Base-by-base conservation (phyloP, 2,797 vertebrate genomes). In the Sebastes wilsoni region DNA sequence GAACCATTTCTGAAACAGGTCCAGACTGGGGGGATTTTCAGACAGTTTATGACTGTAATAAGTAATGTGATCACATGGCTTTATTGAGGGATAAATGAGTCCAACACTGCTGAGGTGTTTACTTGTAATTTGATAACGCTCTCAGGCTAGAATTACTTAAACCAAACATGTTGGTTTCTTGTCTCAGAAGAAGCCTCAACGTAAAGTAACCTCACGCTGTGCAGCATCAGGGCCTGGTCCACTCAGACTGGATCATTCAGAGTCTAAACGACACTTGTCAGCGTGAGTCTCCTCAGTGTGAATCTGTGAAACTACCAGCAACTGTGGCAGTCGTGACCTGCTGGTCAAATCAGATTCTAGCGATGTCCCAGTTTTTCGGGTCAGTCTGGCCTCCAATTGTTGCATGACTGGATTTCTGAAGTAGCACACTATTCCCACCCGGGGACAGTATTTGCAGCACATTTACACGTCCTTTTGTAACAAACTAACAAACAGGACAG, bases 261-360 rank as follows among this genome's bases (percentile, higher is more conserved):
- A 64, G 55, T 72, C 66, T 14, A 13, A 61, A 75, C 23, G 25
- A 72, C 54, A 67, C 60, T 61, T 67, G 28, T 71, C 65, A 66
- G 61, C 18, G 11, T 34, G 59, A 56, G 56, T 68, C 58, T 80
- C 49, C 27, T 64, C 72, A 36, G 67, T 25, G 66, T 42, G 36
- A 83, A 66, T 38, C 32, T 13, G 54, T 66, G n/a, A 77, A 65
- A 54, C 38, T 16, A 72, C 54, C 20, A 54, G 77, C 59, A 16
- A 25, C 49, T 74, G 54, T 30, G 67, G 62, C 66, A 34, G 75
- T 22, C 13, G 36, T 61, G 75, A 72, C 75, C 60, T 2, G 5
- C 28, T 13, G 65, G 72, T 75, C 38, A 64, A 30, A 66, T 81
- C 77, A 52, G 62, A 84, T 66, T 77, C 60, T 27, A 56, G 42